Evolutionary conservation across 2,888 invertebrate genomes (phyloP).

Genomic region (Thera britannica): DNA sequence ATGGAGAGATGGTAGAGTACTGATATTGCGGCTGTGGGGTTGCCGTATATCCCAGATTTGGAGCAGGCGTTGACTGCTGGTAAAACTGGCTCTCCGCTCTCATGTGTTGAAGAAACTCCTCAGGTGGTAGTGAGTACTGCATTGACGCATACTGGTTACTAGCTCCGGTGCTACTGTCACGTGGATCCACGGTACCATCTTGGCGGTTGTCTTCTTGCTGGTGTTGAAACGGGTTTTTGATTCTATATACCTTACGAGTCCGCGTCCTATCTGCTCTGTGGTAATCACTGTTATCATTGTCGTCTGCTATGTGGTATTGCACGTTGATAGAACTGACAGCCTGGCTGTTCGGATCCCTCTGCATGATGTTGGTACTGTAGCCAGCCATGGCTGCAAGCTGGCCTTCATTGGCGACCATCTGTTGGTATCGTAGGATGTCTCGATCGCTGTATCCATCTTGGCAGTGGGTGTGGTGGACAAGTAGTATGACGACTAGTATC

Average conservation of each 20-base stretch:
- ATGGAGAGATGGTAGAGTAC: slow-evolving; percentile 65
- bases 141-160: slow-evolving; percentile 80
- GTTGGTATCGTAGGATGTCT: slow-evolving; percentile 69
- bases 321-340: slow-evolving; percentile 63
- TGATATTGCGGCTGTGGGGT: slow-evolving; percentile 77
- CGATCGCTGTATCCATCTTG: slow-evolving; percentile 75
- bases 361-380: slow-evolving; percentile 65
- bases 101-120: slow-evolving; percentile 77
- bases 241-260: slow-evolving; percentile 71
- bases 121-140: slow-evolving; percentile 80
- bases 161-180: slow-evolving; percentile 73
- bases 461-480: slow-evolving; percentile 61
- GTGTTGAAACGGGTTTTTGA: slow-evolving; percentile 77
- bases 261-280: slow-evolving; percentile 61
- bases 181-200: slow-evolving; percentile 52
- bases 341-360: slow-evolving; percentile 67
- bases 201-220: slow-evolving; percentile 60
- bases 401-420: slow-evolving; percentile 64
- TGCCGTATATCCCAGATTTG: slow-evolving; percentile 69
- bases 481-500: slow-evolving; percentile 72
- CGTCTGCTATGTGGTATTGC: slow-evolving; percentile 66
- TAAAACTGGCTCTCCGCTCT: slow-evolving; percentile 73
- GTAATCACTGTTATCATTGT: slow-evolving; percentile 65
- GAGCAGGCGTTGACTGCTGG: slow-evolving; percentile 69
- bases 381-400: slow-evolving; percentile 64